Conservation (phyloP, 2,113 vertebrate genomes). For the Danio rerio region DNA sequence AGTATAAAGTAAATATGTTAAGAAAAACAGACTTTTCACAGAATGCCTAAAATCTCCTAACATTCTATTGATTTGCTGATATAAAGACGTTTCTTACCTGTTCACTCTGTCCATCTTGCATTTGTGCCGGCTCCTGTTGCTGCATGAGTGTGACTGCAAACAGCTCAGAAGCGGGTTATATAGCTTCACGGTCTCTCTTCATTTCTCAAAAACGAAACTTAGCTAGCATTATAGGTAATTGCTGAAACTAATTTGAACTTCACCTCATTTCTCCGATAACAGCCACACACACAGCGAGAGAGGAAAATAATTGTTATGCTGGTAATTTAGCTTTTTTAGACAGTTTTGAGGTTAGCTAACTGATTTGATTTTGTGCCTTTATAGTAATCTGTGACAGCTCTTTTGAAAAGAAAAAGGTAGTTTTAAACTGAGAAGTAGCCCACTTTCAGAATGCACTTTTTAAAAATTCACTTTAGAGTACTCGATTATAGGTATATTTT, state of each 20-base stretch:
- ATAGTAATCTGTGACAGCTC: too few species aligned
- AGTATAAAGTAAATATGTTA: too few species aligned
- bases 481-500: too few species aligned
- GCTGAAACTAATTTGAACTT: too few species aligned
- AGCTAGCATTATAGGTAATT: background rate
- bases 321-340: too few species aligned
- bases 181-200: background rate
- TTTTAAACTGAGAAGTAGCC: too few species aligned
- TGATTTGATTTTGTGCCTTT: background rate
- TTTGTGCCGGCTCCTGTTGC: background rate
- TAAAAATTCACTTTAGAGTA: too few species aligned
- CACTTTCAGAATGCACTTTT: too few species aligned
- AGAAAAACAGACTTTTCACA: background rate
- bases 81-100: background rate
- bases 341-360: background rate
- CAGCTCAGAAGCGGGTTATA: background rate
- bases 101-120: background rate
- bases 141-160: background rate
- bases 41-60: background rate
- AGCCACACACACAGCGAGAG: too few species aligned
- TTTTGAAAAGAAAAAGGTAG: too few species aligned
- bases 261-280: too few species aligned
- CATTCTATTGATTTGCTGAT: background rate
- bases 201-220: conserved; percentile 7
- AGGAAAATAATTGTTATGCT: too few species aligned